Conservation (phyloP, 2,888 invertebrate genomes). For the Pristionchus maxplancki region DNA sequence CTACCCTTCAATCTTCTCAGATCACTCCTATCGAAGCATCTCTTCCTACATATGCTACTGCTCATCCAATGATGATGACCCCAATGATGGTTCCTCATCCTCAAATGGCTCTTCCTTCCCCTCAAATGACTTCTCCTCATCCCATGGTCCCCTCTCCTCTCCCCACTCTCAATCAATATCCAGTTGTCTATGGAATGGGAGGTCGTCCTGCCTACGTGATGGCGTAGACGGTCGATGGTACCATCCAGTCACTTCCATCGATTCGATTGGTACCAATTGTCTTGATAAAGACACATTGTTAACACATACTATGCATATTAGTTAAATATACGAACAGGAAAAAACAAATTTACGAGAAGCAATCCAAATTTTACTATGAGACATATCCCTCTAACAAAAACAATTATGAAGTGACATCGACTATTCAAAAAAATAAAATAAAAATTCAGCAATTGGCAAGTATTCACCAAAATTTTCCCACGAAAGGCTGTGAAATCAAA, state of each 20-base stretch:
- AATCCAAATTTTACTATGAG: no score
- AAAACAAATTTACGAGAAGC: background rate
- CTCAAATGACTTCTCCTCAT: background rate
- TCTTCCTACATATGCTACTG: background rate
- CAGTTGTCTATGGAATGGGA: constrained; percentile 26
- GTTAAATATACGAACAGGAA: background rate
- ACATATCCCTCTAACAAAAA: no score
- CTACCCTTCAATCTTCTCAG: background rate
- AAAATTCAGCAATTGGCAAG: no score
- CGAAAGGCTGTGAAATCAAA: background rate
- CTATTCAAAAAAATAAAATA: no score
- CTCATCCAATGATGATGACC: constrained; percentile 3
- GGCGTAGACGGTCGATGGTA: background rate
- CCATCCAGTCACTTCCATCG: background rate
- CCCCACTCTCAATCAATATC: constrained; percentile 19
- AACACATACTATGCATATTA: background rate
- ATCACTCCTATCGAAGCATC: background rate
- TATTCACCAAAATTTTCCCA: background rate
- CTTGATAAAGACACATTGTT: constrained; percentile 32
- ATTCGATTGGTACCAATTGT: background rate
- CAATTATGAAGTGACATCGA: no score
- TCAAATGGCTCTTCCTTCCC: constrained; percentile 2
- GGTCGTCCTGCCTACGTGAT: background rate
- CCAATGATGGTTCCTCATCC: constrained; percentile 3
- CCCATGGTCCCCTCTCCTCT: background rate